Evolutionary conservation across 2,888 invertebrate species (phyloP).

Genomic region (Euclidia mi): DNA sequence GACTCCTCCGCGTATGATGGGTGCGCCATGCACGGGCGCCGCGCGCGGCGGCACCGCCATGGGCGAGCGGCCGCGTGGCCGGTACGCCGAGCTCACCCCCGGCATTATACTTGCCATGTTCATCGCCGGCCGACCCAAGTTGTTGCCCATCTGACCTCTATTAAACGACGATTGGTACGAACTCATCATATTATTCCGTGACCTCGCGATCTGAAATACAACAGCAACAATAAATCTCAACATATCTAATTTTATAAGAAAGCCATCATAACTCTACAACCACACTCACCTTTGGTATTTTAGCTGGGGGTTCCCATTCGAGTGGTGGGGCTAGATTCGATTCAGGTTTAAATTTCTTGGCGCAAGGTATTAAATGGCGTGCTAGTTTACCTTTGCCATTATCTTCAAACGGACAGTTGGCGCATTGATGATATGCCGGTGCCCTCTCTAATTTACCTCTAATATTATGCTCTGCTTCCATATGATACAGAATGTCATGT

Average conservation of each 20-base stretch:
- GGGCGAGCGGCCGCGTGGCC: constrained; percentile 74
- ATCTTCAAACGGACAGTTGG: constrained; percentile 98
- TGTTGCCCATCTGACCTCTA: constrained; percentile 79
- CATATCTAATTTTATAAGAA: too few relatives aligned
- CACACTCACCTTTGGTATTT: constrained; percentile 93
- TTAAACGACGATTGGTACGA: constrained; percentile 75
- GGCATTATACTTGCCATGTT: constrained; percentile 56
- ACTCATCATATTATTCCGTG: constrained; percentile 75
- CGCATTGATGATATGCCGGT: constrained; percentile 97
- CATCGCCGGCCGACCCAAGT: constrained; percentile 61
- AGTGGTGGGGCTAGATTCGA: constrained; percentile 95
- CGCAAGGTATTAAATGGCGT: constrained; percentile 96
- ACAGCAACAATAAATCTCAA: background rate
- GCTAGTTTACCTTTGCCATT: constrained; percentile 97
- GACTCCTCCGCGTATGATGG: constrained; percentile 82
- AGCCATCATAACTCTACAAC: background rate
- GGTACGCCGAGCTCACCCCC: constrained; percentile 54
- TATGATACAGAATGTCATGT: constrained; percentile 96
- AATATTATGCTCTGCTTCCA: constrained; percentile 97
- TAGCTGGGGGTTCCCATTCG: constrained; percentile 98
- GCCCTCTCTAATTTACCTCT: constrained; percentile 96
- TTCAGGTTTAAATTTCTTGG: constrained; percentile 97
- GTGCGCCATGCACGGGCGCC: constrained; percentile 66
- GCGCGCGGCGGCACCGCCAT: constrained; percentile 59
- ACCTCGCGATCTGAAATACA: constrained; percentile 69